Conservation (phyloP, 2,888 invertebrate species). For the Clivina fossor region DNA sequence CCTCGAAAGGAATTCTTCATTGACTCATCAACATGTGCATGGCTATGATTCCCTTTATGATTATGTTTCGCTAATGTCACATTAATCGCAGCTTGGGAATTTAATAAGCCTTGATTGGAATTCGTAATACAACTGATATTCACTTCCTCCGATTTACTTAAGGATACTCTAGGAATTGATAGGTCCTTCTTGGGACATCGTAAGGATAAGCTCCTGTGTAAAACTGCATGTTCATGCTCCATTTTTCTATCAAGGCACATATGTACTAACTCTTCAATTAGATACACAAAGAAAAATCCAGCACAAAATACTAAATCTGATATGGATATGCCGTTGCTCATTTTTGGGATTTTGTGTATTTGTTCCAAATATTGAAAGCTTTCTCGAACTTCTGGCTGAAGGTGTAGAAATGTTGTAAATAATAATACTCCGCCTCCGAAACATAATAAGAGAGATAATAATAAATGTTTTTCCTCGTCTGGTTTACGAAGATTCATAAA, state of each 20-base stretch:
- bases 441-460: conserved; percentile 62
- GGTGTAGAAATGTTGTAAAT: conserved; percentile 65
- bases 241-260: conserved; percentile 55
- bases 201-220: conserved; percentile 60
- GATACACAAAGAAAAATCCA: conserved; percentile 66
- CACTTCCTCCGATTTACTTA: conserved; percentile 49
- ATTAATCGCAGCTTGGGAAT: conserved; percentile 46
- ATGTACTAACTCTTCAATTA: conserved; percentile 65
- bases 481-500: conserved; percentile 47
- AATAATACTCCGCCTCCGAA: conserved; percentile 68
- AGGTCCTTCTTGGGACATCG: conserved; percentile 54
- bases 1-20: conserved; percentile 59
- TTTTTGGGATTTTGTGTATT: conserved; percentile 52
- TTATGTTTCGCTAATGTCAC: conserved; percentile 35
- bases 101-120: conserved; percentile 48
- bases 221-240: conserved; percentile 53
- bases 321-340: conserved; percentile 55
- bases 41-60: conserved; percentile 39
- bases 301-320: conserved; percentile 63
- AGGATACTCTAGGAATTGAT: conserved; percentile 49
- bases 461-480: conserved; percentile 53
- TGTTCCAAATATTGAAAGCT: conserved; percentile 56
- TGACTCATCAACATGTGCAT: conserved; percentile 43
- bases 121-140: conserved; percentile 48
- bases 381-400: conserved; percentile 66